These are phyloP conservation scores for Pseudoatta argentina DNA, from an alignment of 1,140 invertebrate genomes.

Conservation along the genomic window DNA sequence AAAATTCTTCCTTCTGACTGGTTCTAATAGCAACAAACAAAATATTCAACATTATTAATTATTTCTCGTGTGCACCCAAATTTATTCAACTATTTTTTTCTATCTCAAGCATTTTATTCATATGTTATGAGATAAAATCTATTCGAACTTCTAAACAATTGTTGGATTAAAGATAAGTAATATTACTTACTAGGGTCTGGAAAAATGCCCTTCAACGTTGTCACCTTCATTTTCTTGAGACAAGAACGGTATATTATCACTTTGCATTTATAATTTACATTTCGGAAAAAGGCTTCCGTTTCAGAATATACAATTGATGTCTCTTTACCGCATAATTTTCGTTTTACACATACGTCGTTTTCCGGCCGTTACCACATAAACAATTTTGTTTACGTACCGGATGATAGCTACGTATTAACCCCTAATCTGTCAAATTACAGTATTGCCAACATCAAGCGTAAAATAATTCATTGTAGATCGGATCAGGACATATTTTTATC, in stretches of 20 bases:
- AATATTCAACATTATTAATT: background rate
- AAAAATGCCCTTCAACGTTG: constrained; percentile 83
- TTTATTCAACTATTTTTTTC: constrained; percentile 4
- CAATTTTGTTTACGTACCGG: constrained; percentile 72
- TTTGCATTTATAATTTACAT: constrained; percentile 42
- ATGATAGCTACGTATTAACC: constrained; percentile 44
- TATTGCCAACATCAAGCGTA: background rate
- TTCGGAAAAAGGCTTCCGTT: constrained; percentile 14
- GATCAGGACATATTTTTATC: constrained; percentile 21
- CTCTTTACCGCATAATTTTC: constrained; percentile 68
- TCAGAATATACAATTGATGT: constrained; percentile 19
- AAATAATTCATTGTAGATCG: background rate
- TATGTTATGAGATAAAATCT: background rate
- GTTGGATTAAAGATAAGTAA: background rate
- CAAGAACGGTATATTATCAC: background rate
- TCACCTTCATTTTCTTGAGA: constrained; percentile 64
- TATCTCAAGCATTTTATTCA: background rate
- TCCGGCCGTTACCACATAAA: constrained; percentile 66
- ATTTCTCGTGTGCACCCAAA: background rate
- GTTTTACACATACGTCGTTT: constrained; percentile 34
- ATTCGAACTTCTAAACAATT: background rate
- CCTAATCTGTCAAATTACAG: constrained; percentile 12
- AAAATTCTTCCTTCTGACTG: constrained; percentile 82
- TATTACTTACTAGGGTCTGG: constrained; percentile 81
- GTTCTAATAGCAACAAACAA: constrained; percentile 75